Evolutionary conservation across 2,888 invertebrate species (phyloP).

Genomic region (Chironomus tentans): DNA sequence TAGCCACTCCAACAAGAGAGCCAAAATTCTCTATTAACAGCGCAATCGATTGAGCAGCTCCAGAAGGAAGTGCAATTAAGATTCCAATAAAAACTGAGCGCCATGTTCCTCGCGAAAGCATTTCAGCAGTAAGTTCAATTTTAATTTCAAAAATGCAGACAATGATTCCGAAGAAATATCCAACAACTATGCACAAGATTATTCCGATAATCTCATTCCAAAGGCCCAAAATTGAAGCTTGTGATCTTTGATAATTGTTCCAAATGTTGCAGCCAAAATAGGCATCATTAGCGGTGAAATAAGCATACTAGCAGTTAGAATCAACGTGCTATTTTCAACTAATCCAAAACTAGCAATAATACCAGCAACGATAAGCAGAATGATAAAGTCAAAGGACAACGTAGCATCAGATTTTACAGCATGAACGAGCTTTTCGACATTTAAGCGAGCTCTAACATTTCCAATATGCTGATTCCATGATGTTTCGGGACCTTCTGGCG

Average conservation of each 20-base stretch:
- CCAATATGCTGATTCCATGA: constrained; percentile 56
- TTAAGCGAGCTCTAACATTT: constrained; percentile 56
- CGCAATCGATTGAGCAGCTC: constrained; percentile 67
- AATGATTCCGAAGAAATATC: constrained; percentile 57
- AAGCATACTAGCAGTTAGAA: constrained; percentile 69
- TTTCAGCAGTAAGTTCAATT: constrained; percentile 50
- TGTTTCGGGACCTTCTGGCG: constrained; percentile 33
- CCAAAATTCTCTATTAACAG: constrained; percentile 70
- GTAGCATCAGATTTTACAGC: constrained; percentile 57
- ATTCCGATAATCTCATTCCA: constrained; percentile 59
- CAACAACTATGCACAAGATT: constrained; percentile 54
- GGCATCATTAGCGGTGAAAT: constrained; percentile 76
- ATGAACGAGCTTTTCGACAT: constrained; percentile 62
- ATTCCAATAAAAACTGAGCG: constrained; percentile 61
- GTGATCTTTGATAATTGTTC: constrained; percentile 57
- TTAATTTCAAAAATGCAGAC: constrained; percentile 50
- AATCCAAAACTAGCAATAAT: constrained; percentile 53
- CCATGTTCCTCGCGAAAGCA: constrained; percentile 52
- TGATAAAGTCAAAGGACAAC: constrained; percentile 67
- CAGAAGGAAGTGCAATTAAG: constrained; percentile 66
- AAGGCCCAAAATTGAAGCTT: constrained; percentile 55
- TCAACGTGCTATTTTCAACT: constrained; percentile 60
- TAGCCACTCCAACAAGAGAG: constrained; percentile 71
- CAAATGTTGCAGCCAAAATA: constrained; percentile 67
- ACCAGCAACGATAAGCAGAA: constrained; percentile 58